Base-by-base conservation (phyloP, 2,797 vertebrate genomes). In the Sardinella longiceps region DNA sequence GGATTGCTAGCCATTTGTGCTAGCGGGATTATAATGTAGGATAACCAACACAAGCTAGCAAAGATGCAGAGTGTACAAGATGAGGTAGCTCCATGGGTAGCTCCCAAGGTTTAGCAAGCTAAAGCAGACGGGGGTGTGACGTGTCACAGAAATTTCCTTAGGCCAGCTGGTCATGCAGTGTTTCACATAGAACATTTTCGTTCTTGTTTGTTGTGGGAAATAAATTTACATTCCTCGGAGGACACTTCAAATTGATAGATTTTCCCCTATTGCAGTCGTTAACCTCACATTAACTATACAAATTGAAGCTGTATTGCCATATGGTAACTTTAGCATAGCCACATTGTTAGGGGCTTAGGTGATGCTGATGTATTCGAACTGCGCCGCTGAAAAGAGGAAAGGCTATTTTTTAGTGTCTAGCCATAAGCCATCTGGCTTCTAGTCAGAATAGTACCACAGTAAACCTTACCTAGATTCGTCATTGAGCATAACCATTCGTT, bases 21-120 rank as follows among this genome's bases (percentile, higher is more conserved):
- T 77, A 77, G 70, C 70, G 18, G 70, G 70, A 77, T 77, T 77
- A 77, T 77, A 77, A 25, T 77, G 18, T 77, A 10, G 70, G 70
- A 77, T 77, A 77, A 77, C 20, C 9, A 77, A 77, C 37, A 37
- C 39, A 77, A 37, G 70, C 33, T 77, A 77, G 70, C 37, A 37
- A 77, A 77, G 70, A 77, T 43, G 70, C 70, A 43, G 33, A 70
- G 28, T 56, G 18, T 74, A 39, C 66, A 74, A 74, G 66, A 74
- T 20, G 66, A 77, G 70, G 70, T 77, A 39, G 70, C 66, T 74
- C 66, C 3, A 7, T 33, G 43, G 70, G 70, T 77, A 39, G 70
- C 66, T 74, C 66, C 3, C 30, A 1, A 37, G 37, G 66, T 30
- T 74, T 74, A 39, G 66, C 70, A 20, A 43, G 70, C 70, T 77